phyloP scores from a whole-genome alignment of 2,113 vertebrate species.

The Ptyas mucosa region DNA sequence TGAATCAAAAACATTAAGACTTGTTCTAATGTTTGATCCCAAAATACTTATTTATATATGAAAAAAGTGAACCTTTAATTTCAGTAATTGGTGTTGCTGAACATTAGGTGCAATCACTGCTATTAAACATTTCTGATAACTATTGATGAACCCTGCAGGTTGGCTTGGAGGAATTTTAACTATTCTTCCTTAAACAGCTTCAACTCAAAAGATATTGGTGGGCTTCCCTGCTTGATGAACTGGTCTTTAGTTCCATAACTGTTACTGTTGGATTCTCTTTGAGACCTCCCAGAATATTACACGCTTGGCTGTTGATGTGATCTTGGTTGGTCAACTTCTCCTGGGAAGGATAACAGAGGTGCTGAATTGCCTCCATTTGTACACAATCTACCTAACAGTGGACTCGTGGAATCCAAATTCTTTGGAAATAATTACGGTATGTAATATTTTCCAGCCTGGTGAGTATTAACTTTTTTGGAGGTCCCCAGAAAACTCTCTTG shows the following conservation, averaged over 20 bases:
- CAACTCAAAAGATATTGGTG: not conserved
- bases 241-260: not conserved
- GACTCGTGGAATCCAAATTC: not conserved
- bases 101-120: not conserved
- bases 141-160: not conserved
- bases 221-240: not conserved
- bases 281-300: not conserved
- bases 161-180: not conserved
- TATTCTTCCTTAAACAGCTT: not conserved
- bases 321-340: not conserved
- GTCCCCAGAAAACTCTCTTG: not conserved
- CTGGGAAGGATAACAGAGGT: not conserved
- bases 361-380: not conserved
- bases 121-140: not conserved
- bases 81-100: not conserved
- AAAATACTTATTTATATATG: not conserved
- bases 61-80: not conserved
- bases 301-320: not conserved
- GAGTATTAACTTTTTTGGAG: not conserved
- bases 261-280: not conserved
- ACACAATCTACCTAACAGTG: not conserved
- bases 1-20: not conserved
- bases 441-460: not conserved
- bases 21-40: not conserved
- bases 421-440: not conserved